Evolutionary conservation across 2,888 invertebrate species (phyloP), one percentile per base, ranked within the genome.

Genomic region (Agrotis exclamationis): DNA sequence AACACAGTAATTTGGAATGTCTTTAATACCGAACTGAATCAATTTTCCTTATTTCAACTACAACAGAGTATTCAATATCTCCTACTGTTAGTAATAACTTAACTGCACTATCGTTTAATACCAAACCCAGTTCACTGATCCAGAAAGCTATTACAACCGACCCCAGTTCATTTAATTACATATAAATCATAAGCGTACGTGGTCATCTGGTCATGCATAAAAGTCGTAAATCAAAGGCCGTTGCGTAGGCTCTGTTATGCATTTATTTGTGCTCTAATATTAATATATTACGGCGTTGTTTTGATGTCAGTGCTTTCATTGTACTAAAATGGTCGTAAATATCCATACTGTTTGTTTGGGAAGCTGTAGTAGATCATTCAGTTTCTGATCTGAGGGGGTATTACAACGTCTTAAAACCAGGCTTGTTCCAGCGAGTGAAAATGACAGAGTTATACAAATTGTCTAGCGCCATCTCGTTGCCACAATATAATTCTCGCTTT

Each of bases 171-270:
- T 66, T 73, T 66, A 76, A 73, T 76, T 66, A 63, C 53, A 9
- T 39, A 54, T 65, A 73, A 73, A 73, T 76, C 74, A 73, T 39
- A 47, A 45, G 50, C 58, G 39, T 54, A 58, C 62, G 74, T 53
- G 65, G 53, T 58, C 79, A 72, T 57, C 65, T 53, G 65, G 53
- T 58, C 79, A 72, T 57, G 73, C 79, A 65, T 76, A 48, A 44
- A 51, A 28, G 45, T 44, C 73, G 20, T 76, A 76, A 76, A 76
- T 76, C 79, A 76, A 39, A 59, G 18, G 7, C 64, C 14, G 58
- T 79, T 78, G 65, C 33, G 60, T 72, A 24, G 22, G 62, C 51
- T 47, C 16, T 28, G 79, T 39, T 59, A 39, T 66, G 74, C 65
- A 66, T 62, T 76, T 72, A 58, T 73, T 63, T 65, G 44, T 24